Evolutionary conservation across 2,797 vertebrate genomes (phyloP).

Genomic region (Galagoides demidoff): DNA sequence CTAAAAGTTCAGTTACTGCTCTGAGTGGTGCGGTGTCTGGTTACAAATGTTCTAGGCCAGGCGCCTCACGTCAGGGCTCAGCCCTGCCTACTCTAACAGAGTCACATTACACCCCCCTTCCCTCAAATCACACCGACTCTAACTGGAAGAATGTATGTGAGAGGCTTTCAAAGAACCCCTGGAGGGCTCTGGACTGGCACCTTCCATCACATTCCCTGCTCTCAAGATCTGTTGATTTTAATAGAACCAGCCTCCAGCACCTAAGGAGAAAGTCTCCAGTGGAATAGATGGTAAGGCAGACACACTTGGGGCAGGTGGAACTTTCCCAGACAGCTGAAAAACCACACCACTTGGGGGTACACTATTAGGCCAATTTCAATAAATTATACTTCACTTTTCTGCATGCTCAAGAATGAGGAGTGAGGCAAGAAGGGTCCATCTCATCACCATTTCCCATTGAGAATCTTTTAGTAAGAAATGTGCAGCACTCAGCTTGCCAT

Average conservation of each 20-base stretch:
- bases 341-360: not conserved
- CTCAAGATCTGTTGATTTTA: not conserved
- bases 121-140: not conserved
- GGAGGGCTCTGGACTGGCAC: not conserved
- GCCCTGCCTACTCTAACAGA: not conserved
- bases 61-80: not conserved
- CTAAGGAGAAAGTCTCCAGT: not conserved
- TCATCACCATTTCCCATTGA: not conserved
- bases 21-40: constrained; percentile 37
- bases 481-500: not conserved
- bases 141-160: not conserved
- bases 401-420: not conserved
- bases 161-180: not conserved
- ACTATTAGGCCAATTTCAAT: not conserved
- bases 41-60: constrained; percentile 54
- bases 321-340: not conserved
- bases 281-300: not conserved
- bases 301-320: no score
- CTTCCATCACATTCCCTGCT: not conserved
- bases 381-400: not conserved
- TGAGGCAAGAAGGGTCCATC: not conserved
- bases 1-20: constrained; percentile 60
- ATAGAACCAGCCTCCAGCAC: not conserved
- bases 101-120: no score
- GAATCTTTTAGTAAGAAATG: not conserved